Base-by-base conservation (phyloP, 1,140 invertebrate species). In the Lucilia sericata region DNA sequence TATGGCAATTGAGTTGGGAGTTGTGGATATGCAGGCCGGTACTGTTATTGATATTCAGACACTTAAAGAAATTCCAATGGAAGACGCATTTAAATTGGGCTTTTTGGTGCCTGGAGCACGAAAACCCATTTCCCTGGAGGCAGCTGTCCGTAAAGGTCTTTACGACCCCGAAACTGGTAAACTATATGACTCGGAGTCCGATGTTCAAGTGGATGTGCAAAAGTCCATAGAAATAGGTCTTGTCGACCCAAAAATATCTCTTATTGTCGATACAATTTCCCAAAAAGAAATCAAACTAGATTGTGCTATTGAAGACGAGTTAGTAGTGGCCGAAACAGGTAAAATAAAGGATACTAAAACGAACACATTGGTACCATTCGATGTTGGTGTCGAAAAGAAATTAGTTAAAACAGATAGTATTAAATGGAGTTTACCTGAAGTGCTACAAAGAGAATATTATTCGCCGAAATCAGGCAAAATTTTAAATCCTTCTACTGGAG, bases 371-470 rank as follows among this genome's bases (percentile, higher is more conserved):
- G 91, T 96, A 82, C 93, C 94, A 74, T 93, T 96, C 87, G 93
- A 96, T 88, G 92, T 93, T 85, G 96, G 96, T 49, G 88, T 96
- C 9, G 91, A 95, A 84, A 92, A 93, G 90, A 93, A 94, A 42
- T 90, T 96, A 25, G 94, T 97, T 36, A 70, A 94, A 47, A 96
- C 96, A 10, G 94, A 94, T 86, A 91, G 92, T n/a, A 92, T 95
- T 30, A 94, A 94, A 10, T 94, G 95, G 88, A 94, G 94, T 81
- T 91, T 97, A 47, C 93, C 95, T 65, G 95, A 96, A 88, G 93
- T 95, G 70, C 94, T 98, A 83, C 93, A 95, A 86, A 93, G 95
- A 87, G 96, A 96, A 87, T 95, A 96, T 90, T 97, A 97, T 89
- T 94, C 94, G 78, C 93, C 95, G 4, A 92, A 94, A 85, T 95